Base-by-base conservation (phyloP, 2,113 vertebrate genomes). In the Oreocharis arfaki region DNA sequence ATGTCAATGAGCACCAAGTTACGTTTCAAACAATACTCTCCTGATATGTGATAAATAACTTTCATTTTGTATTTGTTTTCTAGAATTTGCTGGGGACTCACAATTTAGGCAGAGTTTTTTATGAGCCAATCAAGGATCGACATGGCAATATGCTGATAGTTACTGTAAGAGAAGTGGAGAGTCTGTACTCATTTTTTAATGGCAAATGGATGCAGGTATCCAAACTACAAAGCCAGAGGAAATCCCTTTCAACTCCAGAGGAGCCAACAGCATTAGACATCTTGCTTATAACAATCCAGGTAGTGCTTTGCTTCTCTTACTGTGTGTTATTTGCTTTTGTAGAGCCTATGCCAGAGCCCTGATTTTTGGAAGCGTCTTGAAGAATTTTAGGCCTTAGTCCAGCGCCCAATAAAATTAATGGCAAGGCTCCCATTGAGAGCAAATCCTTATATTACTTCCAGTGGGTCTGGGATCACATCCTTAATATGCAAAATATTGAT, bases 211-310 rank as follows among this genome's bases (percentile, higher is more conserved):
- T 99, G 98, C 99, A 98, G 94, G 98, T 99, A 94, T 99, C 98
- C 97, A 99, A 99, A 87, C 98, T 99, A 84, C 99, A 99, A 98
- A 99, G 99, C 95, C 99, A 99, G 98, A 98, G 99, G 96, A 99
- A 99, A 98, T 99, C 99, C n/a, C 98, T 99, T 77, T 99, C 99
- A 93, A 99, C 99, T 21, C 99, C 99, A 0, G 99, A 99, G 97
- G 99, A 99, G 94, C 99, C 99, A 63, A 99, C 99, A 46, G 99
- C 99, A 20, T 98, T 99, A 92, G 99, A 99, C 96, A 98, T 99
- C 95, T 98, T 99, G 95, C 98, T 99, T 95, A 99, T 99, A 97
- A 99, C 99, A 85, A 98, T 99, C 79, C 99, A 99, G 99, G 99
- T 99, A 98, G 90, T 41, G 60, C 61, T 84, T 92, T 93, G 57